These are phyloP conservation scores for Brachyptera putata DNA, from an alignment of 2,888 invertebrate species.

Conservation along the genomic window DNA sequence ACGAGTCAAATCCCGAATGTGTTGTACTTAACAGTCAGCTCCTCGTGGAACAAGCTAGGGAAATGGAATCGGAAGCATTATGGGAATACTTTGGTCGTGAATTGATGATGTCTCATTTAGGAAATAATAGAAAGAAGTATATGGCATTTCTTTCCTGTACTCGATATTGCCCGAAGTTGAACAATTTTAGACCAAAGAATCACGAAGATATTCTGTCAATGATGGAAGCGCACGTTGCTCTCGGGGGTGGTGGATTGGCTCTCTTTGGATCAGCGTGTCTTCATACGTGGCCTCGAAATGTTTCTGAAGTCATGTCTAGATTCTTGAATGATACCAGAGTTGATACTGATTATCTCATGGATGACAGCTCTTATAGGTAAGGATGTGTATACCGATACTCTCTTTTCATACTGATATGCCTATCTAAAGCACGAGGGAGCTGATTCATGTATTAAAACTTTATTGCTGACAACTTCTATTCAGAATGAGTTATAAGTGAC, in stretches of 20 bases:
- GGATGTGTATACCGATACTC: too few relatives aligned
- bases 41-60: constrained; percentile 63
- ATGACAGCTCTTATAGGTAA: constrained; percentile 83
- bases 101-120: constrained; percentile 65
- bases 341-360: constrained; percentile 71
- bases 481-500: too few relatives aligned
- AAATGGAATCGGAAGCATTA: constrained; percentile 70
- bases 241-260: constrained; percentile 89
- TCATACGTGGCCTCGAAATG: constrained; percentile 79
- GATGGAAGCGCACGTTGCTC: constrained; percentile 79
- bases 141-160: constrained; percentile 87
- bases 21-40: constrained; percentile 69
- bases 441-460: too few relatives aligned
- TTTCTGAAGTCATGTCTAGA: constrained; percentile 62
- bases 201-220: constrained; percentile 65
- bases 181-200: constrained; percentile 54
- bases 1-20: constrained; percentile 53
- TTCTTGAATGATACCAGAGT: constrained; percentile 60
- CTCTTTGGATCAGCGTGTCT: constrained; percentile 86
- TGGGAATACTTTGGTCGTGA: constrained; percentile 85
- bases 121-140: constrained; percentile 71
- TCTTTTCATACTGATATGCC: too few relatives aligned
- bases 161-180: constrained; percentile 53
- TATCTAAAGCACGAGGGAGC: too few relatives aligned
- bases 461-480: too few relatives aligned